Base-by-base conservation (phyloP, 2,797 vertebrate genomes). In the Sardinella longiceps region DNA sequence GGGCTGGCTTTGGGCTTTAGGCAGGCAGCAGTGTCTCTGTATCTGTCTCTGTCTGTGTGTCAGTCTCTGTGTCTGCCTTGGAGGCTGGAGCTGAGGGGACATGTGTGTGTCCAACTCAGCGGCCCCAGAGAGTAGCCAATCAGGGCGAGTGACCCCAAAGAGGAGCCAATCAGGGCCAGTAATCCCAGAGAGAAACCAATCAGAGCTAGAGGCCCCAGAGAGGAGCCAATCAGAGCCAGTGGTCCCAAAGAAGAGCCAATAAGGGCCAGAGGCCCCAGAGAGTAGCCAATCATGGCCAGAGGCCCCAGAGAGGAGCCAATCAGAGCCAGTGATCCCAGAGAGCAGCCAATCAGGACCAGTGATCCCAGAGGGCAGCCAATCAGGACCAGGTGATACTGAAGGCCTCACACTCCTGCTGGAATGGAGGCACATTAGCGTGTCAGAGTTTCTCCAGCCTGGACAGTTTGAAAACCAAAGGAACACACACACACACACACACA, bases 371-470 rank as follows among this genome's bases (percentile, higher is more conserved):
- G n/a, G n/a, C n/a, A n/a, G n/a, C n/a, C n/a, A n/a, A n/a, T n/a
- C 56, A 58, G 56, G 56, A 58, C n/a, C n/a, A n/a, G n/a, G n/a
- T n/a, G n/a, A 58, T n/a, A 58, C 56, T 25, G 25, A 18, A 53
- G 51, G 56, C n/a, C 56, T n/a, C 23, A 58, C 23, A 58, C 23
- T 58, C 23, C 56, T n/a, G 56, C 56, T 58, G 56, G 1, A 58
- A 58, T 25, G 56, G 23, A 25, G 56, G 23, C 56, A 58, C 23
- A 58, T 58, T 58, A 58, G 88, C 89, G 90, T 93, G 92, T 93
- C 93, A 91, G 90, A 91, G 91, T 93, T 70, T 70, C 63, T 33
- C 30, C 63, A 33, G 56, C n/a, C 23, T 60, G 56, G 23, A 23
- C 56, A 1, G 10, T 60, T 60, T 60, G 25, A 25, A 60, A 60